Evolutionary conservation across 2,113 vertebrate species (phyloP).

Genomic region (Crocuta crocuta): DNA sequence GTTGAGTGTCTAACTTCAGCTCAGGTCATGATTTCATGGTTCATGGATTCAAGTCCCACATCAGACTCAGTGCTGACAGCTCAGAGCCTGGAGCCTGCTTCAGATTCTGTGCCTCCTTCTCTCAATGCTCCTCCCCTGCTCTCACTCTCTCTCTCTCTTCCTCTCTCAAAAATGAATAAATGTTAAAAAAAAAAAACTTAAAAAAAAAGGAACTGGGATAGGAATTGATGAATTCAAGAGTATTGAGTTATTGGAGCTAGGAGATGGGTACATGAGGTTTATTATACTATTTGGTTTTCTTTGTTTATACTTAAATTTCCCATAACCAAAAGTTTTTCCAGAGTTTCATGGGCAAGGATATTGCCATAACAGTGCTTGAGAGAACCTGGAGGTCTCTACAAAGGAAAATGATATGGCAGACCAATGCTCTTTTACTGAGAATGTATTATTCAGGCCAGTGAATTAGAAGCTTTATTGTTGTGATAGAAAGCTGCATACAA

Average conservation of each 20-base stretch:
- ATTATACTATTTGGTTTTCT: neutral
- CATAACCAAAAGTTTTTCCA: neutral
- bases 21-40: no score
- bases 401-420: neutral
- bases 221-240: neutral
- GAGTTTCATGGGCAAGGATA: neutral
- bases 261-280: neutral
- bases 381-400: neutral
- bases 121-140: no score
- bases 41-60: no score
- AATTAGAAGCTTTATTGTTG: neutral
- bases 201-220: neutral
- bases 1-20: no score
- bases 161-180: no score
- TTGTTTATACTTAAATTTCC: neutral
- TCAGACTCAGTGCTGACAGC: no score
- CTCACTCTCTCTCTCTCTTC: no score
- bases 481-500: neutral
- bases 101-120: no score
- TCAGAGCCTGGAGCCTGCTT: no score
- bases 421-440: neutral
- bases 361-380: neutral
- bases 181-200: no score
- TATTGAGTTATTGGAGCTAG: neutral
- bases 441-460: neutral